Evolutionary conservation across 2,888 invertebrate genomes (phyloP), one percentile per base, ranked within the genome.

Genomic region (Gandaritis pyraliata): DNA sequence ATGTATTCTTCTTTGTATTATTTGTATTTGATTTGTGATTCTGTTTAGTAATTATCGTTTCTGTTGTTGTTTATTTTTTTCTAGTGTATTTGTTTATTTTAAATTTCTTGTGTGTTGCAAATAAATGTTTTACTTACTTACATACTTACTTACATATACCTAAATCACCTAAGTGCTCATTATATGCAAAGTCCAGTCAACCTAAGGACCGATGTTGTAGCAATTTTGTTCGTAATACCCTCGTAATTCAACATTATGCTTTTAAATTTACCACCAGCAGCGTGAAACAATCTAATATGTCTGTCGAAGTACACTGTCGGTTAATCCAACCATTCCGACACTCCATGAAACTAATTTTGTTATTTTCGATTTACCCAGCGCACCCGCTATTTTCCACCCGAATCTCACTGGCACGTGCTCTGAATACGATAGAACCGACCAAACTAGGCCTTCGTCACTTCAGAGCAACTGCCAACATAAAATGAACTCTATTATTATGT

Each of bases 381-480:
- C 68, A 72, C 72, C 54, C 33, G 52, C 71, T 72, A 76, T 78
- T 81, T 80, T 73, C 76, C 69, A 73, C 67, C 52, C 65, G 67
- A 77, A 76, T 74, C 62, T 69, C 59, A 71, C 60, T 65, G 66
- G 66, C 71, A 76, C 81, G 80, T 76, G 79, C 58, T 51, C 54
- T 18, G 81, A 80, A 80, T 83, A 72, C 64, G 65, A 68, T 73
- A 52, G 18, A 39, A 18, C 33, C 23, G 15, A 16, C 13, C 29
- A 16, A 12, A 41, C n/a, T 10, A 45, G 33, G 36, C 36, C 7
- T 54, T 11, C 30, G 16, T 54, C 54, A 46, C 46, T 46, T 36
- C 36, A 54, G 11, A 23, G 10, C 16, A 36, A 12, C 49, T 18
- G 18, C n/a, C n/a, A 18, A 38, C 38, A 7, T 6, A 23, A 38